Percentiles rank a stretch among this genome's conserved stretches.
phyloP scores from a whole-genome alignment of 1,140 invertebrate species.

The Drosophila watanabei region DNA sequence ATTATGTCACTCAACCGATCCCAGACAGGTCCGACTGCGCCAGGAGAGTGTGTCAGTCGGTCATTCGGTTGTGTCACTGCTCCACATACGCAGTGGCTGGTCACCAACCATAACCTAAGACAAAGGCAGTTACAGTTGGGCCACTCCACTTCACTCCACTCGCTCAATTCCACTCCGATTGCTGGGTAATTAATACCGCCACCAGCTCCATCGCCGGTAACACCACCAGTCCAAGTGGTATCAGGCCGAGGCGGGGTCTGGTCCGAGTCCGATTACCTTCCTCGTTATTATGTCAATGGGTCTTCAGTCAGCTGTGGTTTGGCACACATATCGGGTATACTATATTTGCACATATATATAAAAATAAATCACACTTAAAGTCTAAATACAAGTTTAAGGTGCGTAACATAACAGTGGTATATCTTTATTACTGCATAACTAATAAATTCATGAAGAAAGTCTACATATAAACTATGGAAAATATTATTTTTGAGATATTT shows the following conservation, averaged over 20 bases:
- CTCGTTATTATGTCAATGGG: constrained; percentile 85
- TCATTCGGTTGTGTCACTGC: constrained; percentile 72
- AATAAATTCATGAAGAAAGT: not conserved
- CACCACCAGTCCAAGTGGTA: constrained; percentile 27
- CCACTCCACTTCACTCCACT: constrained; percentile 37
- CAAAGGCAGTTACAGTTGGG: constrained; percentile 40
- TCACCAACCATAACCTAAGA: constrained; percentile 75
- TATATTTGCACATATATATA: constrained; percentile 8
- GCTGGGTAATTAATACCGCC: constrained; percentile 74
- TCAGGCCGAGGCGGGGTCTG: constrained; percentile 28
- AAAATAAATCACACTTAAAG: constrained; percentile 41
- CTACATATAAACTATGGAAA: not conserved
- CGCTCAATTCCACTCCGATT: constrained; percentile 53
- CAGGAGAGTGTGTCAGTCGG: constrained; percentile 69
- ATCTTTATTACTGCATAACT: not conserved
- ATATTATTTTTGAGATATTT: not conserved
- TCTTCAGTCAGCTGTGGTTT: constrained; percentile 56
- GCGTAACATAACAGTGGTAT: not conserved
- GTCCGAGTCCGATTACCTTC: constrained; percentile 78
- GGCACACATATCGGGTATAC: constrained; percentile 39
- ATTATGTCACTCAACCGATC: constrained; percentile 43
- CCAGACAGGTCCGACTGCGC: constrained; percentile 26
- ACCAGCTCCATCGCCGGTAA: constrained; percentile 25
- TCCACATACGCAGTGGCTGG: constrained; percentile 45
- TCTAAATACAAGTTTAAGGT: constrained; percentile 30